Percentiles rank a stretch among this genome's conserved stretches.
Conservation (phyloP, 2,797 vertebrate species). For the Enteromius viviparus region DNA sequence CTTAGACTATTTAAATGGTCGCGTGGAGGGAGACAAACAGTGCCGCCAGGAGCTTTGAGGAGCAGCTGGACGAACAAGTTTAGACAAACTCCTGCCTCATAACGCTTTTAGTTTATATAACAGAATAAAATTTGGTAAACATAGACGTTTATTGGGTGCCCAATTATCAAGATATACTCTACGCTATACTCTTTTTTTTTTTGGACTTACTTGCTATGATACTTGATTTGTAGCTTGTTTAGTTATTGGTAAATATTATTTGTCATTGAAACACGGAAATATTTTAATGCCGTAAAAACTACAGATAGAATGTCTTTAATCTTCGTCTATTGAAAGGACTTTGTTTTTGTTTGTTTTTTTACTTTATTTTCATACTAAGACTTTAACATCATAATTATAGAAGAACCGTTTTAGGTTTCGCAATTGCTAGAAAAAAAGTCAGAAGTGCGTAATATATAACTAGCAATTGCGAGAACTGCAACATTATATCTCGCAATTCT, state of each 20-base stretch:
- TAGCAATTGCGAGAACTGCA: no score
- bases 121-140: slow-evolving; percentile 14
- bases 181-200: background rate
- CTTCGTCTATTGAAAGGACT: no score
- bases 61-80: slow-evolving; percentile 23
- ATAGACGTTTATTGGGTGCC: slow-evolving; percentile 15
- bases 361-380: no score
- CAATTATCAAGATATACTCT: background rate
- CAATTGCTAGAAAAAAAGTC: no score
- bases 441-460: no score
- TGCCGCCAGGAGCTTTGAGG: background rate
- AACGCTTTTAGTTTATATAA: slow-evolving; percentile 31
- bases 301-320: background rate
- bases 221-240: background rate
- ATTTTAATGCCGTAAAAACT: background rate
- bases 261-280: background rate
- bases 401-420: no score
- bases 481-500: no score
- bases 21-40: slow-evolving; percentile 27
- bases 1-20: slow-evolving; percentile 22
- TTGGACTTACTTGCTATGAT: background rate
- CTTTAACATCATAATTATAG: background rate
- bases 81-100: slow-evolving; percentile 25
- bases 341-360: no score
- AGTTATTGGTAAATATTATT: background rate